These are phyloP conservation scores for Aplysina aerophoba DNA, from an alignment of 37 sponge, comb jelly and placozoan genomes.

Conservation along the genomic window DNA sequence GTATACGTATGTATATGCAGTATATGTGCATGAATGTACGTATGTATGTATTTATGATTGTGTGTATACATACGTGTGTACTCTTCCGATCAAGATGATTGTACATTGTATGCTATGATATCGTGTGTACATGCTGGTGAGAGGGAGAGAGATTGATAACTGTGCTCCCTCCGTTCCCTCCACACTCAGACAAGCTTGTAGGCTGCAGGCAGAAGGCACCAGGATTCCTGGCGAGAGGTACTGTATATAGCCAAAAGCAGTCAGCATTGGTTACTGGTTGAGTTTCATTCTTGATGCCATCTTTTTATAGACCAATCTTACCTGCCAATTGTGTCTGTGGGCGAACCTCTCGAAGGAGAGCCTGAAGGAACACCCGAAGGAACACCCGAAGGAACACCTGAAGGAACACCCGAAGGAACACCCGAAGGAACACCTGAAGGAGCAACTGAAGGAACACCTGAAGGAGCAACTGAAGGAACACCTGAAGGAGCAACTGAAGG, in stretches of 20 bases:
- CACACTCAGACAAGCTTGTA: not conserved
- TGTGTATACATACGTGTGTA: no score
- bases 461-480: slow-evolving; percentile 1
- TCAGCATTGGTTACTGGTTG: no score
- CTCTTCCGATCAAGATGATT: no score
- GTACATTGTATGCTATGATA: slow-evolving; percentile 18
- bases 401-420: slow-evolving; percentile 13
- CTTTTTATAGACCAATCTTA: no score
- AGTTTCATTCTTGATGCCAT: no score
- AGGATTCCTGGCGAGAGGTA: slow-evolving; percentile 5
- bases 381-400: not conserved
- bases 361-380: slow-evolving; percentile 4
- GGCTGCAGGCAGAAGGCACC: not conserved
- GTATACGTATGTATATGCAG: not conserved
- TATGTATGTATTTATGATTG: slow-evolving; percentile 7
- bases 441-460: not conserved
- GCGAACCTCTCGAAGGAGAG: not conserved
- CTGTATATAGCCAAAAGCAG: not conserved
- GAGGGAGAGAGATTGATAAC: not conserved
- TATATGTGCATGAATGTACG: not conserved
- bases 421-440: slow-evolving; percentile 1
- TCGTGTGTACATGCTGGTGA: not conserved
- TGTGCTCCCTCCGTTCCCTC: not conserved
- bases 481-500: slow-evolving; percentile 10
- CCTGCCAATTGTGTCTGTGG: no score